Percentiles rank a stretch among this genome's conserved stretches.
These are phyloP conservation scores for Eudorcas thomsonii DNA, from an alignment of 2,113 vertebrate genomes.

Conservation along the genomic window DNA sequence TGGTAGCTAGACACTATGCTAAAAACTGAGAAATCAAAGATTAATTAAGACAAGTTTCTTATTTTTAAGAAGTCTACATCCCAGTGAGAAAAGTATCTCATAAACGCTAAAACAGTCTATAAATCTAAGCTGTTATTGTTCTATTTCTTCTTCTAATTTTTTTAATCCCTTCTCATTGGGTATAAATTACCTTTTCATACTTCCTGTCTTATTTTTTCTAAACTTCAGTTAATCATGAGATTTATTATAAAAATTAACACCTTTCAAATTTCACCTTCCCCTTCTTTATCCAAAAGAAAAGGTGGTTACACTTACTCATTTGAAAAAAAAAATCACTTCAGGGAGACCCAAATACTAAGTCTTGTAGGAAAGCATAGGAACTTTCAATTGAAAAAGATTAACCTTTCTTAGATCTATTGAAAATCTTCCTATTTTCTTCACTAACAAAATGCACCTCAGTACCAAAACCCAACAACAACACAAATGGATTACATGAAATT, in stretches of 20 bases:
- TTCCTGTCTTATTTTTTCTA: not conserved
- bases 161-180: not conserved
- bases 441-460: not conserved
- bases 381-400: slow-evolving; percentile 12
- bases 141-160: not conserved
- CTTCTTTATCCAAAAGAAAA: not conserved
- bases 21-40: slow-evolving; percentile 2
- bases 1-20: not conserved
- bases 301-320: not conserved
- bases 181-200: not conserved
- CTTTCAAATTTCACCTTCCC: not conserved
- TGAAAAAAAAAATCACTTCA: not conserved
- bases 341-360: not conserved
- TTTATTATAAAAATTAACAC: not conserved
- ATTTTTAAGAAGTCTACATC: not conserved
- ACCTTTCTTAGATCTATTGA: not conserved
- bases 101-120: not conserved
- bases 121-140: not conserved
- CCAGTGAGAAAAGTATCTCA: not conserved
- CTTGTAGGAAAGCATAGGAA: not conserved
- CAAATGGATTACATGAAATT: not conserved
- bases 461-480: not conserved
- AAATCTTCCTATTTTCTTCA: not conserved
- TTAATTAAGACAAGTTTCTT: not conserved
- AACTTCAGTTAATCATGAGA: not conserved